Evolutionary conservation across 1,140 invertebrate species (phyloP).

Genomic region (Anthonomus grandis): DNA sequence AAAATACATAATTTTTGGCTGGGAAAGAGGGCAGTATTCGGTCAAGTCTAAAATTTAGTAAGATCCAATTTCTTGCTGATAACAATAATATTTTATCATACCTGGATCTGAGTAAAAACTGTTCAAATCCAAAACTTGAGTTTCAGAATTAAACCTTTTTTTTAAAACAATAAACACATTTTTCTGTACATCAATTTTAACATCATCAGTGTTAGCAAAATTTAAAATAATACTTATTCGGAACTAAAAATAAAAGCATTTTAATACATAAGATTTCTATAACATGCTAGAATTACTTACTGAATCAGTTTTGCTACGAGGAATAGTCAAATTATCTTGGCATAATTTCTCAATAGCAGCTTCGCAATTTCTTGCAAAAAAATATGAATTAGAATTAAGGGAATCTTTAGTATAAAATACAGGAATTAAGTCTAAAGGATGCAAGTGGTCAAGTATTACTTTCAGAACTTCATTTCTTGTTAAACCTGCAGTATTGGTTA

Average conservation of each 20-base stretch:
- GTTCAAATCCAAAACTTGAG: slow-evolving; percentile 48
- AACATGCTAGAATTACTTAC: slow-evolving; percentile 26
- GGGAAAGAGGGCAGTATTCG: slow-evolving; percentile 52
- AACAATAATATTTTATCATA: slow-evolving; percentile 8
- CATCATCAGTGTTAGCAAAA: slow-evolving; percentile 49
- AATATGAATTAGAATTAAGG: slow-evolving; percentile 43
- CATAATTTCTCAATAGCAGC: slow-evolving; percentile 52
- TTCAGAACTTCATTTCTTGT: slow-evolving; percentile 50
- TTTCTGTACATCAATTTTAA: slow-evolving; percentile 52
- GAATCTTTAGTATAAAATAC: slow-evolving; percentile 49
- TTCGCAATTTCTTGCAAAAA: slow-evolving; percentile 54
- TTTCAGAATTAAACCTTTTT: slow-evolving; percentile 44
- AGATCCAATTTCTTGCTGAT: slow-evolving; percentile 7
- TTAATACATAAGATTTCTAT: slow-evolving; percentile 13
- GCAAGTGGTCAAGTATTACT: slow-evolving; percentile 50
- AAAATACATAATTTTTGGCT: slow-evolving; percentile 49
- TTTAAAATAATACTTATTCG: slow-evolving; percentile 50
- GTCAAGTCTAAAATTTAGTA: slow-evolving; percentile 38
- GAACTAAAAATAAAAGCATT: slow-evolving; percentile 37
- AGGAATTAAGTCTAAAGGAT: slow-evolving; percentile 54
- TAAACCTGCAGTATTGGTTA: slow-evolving; percentile 43
- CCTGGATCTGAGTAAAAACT: slow-evolving; percentile 51
- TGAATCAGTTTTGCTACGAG: slow-evolving; percentile 37
- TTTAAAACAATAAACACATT: slow-evolving; percentile 47
- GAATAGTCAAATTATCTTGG: slow-evolving; percentile 48